Conservation (phyloP, 2,888 invertebrate genomes). For the Ditula angustiorana region DNA sequence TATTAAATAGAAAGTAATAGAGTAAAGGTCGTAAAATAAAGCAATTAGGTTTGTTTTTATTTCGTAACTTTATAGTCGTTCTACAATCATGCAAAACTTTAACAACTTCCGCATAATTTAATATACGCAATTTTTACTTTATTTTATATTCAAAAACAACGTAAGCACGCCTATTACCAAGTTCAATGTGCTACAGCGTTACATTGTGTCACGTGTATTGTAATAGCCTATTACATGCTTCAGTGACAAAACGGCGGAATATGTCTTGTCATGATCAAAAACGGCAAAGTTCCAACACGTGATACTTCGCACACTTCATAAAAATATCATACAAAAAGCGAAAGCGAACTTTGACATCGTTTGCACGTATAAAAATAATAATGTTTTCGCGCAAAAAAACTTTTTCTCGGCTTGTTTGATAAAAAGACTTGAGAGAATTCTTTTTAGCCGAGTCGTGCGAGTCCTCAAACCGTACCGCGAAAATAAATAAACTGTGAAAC, state of each 20-base stretch:
- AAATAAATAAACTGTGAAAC: constrained; percentile 34
- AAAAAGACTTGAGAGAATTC: constrained; percentile 17
- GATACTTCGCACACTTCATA: neutral
- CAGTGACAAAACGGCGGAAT: neutral
- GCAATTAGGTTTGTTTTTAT: no score
- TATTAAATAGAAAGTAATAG: no score
- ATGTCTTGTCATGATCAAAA: neutral
- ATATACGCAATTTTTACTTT: no score
- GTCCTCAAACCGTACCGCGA: constrained; percentile 19
- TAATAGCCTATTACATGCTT: neutral
- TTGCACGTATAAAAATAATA: constrained; percentile 20
- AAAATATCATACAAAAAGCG: constrained; percentile 1
- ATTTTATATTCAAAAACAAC: no score
- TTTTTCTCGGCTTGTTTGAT: neutral
- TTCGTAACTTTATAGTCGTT: no score
- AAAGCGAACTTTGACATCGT: constrained; percentile 7
- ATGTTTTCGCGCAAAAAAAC: constrained; percentile 11
- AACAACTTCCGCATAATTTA: no score
- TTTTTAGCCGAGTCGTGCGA: constrained; percentile 25
- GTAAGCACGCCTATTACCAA: neutral
- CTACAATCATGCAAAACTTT: no score
- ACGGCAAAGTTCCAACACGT: neutral
- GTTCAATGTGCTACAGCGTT: neutral
- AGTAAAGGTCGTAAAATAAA: no score
- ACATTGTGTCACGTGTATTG: neutral